These are phyloP conservation scores for Heliconius ismenius DNA, from an alignment of 2,888 invertebrate species.

Conservation along the genomic window DNA sequence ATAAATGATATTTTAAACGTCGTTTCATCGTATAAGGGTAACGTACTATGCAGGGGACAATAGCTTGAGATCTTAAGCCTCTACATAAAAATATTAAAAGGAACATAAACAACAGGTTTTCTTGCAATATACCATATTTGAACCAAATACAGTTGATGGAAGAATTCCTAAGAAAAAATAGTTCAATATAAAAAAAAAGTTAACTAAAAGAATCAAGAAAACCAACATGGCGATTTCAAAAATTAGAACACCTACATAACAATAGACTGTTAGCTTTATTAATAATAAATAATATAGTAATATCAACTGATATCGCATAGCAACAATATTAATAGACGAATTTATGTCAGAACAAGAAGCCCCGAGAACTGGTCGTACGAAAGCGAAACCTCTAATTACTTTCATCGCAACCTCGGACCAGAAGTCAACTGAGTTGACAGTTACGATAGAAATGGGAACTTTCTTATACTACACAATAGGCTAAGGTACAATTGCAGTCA, in stretches of 20 bases:
- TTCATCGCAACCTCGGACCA: constrained; percentile 68
- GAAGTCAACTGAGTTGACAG: constrained; percentile 45
- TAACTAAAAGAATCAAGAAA: not conserved
- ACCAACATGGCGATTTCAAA: not conserved
- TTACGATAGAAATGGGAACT: constrained; percentile 14
- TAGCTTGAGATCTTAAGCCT: constrained; percentile 31
- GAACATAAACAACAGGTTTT: constrained; percentile 31
- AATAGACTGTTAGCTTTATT: not conserved
- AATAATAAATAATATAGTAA: constrained; percentile 7
- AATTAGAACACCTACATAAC: not conserved
- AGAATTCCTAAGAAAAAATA: not conserved
- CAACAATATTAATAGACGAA: constrained; percentile 35
- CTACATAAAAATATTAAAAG: constrained; percentile 19
- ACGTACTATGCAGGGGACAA: constrained; percentile 34
- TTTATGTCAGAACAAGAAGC: constrained; percentile 36
- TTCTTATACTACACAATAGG: constrained; percentile 20
- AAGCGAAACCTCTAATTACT: constrained; percentile 74
- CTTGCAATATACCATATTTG: constrained; percentile 26
- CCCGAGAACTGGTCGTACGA: constrained; percentile 61
- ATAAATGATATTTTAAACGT: constrained; percentile 22
- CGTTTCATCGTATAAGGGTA: constrained; percentile 33
- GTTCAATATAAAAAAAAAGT: not conserved
- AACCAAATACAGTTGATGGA: not conserved
- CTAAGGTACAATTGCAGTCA: not conserved
- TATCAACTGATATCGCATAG: constrained; percentile 23